Evolutionary conservation across 1,140 invertebrate species (phyloP).

Genomic region (Aphaenogaster ashmeadi): DNA sequence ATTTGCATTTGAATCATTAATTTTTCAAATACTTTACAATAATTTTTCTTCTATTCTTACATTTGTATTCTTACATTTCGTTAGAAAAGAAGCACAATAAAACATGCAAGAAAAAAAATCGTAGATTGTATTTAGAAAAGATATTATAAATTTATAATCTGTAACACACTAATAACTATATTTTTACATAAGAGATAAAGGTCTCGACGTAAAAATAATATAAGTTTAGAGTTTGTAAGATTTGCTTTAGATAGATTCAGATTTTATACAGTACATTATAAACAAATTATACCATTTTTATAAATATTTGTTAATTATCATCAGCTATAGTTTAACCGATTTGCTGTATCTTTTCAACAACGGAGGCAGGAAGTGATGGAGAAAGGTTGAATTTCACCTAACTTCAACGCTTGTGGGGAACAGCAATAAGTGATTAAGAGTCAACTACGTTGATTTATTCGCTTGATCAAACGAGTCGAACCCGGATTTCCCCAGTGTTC

Average conservation of each 20-base stretch:
- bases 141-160: background rate
- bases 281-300: background rate
- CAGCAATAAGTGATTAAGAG: background rate
- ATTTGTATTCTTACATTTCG: too few species aligned
- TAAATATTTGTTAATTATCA: background rate
- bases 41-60: background rate
- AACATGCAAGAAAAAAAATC: background rate
- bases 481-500: background rate
- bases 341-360: background rate
- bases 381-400: background rate
- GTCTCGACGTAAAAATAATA: background rate
- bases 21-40: background rate
- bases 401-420: background rate
- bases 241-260: background rate
- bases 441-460: slow-evolving; percentile 14
- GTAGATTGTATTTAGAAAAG: background rate
- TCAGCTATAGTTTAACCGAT: background rate
- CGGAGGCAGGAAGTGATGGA: background rate
- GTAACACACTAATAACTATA: background rate
- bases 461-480: background rate
- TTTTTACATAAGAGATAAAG: background rate
- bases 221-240: background rate
- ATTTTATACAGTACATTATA: background rate
- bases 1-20: background rate
- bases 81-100: background rate